These are phyloP conservation scores for Chloroclysta siterata DNA, from an alignment of 2,888 invertebrate species.

Conservation along the genomic window DNA sequence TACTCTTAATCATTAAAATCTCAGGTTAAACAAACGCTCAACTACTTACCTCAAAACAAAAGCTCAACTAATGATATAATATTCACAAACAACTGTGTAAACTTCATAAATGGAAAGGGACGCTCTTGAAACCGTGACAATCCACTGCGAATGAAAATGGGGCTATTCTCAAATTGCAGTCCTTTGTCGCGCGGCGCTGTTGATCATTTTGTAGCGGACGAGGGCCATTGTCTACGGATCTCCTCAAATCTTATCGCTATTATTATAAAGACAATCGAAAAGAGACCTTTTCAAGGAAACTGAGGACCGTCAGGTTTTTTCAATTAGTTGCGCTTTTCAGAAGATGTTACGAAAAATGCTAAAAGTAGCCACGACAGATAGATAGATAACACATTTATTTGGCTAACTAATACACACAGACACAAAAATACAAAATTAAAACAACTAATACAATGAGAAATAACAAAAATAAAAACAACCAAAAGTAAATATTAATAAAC, in stretches of 20 bases:
- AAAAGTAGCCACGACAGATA: too few relatives aligned
- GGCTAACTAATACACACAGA: too few relatives aligned
- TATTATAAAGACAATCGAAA: conserved; percentile 4
- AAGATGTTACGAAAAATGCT: conserved; percentile 8
- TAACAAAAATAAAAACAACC: too few relatives aligned
- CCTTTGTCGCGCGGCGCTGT: conserved; percentile 53
- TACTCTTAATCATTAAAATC: too few relatives aligned
- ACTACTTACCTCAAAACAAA: too few relatives aligned
- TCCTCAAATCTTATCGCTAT: conserved; percentile 27
- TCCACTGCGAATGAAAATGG: conserved; percentile 36
- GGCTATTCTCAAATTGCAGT: conserved; percentile 55
- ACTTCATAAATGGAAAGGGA: conserved; percentile 1
- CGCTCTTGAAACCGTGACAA: not conserved
- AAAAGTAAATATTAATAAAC: too few relatives aligned
- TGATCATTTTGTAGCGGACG: conserved; percentile 57
- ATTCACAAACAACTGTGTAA: conserved; percentile 1
- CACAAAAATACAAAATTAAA: too few relatives aligned
- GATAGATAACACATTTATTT: too few relatives aligned
- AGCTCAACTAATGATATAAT: too few relatives aligned
- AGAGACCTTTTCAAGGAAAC: not conserved
- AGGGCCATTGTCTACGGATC: conserved; percentile 29
- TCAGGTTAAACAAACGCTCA: too few relatives aligned
- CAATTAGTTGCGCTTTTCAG: conserved; percentile 29
- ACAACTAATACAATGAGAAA: too few relatives aligned
- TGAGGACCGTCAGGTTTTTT: not conserved